phyloP scores from a whole-genome alignment of 2,888 invertebrate genomes.

The Didymodactylos carnosus region DNA sequence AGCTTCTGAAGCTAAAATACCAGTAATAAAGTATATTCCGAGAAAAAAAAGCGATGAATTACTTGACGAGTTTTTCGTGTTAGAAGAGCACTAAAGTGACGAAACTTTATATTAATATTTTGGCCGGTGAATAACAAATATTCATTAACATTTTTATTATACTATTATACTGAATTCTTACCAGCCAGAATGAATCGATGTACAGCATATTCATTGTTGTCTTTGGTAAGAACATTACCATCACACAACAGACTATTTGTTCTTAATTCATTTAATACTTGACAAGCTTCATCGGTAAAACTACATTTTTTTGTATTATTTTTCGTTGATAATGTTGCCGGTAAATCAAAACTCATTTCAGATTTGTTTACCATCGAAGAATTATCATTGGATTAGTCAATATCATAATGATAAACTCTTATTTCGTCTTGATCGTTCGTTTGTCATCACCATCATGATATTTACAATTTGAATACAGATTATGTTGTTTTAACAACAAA shows the following conservation, averaged over 20 bases:
- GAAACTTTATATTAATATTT: conserved; percentile 48
- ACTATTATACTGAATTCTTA: not conserved
- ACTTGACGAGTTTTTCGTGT: conserved; percentile 52
- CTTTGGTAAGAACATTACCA: not conserved
- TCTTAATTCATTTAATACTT: conserved; percentile 3
- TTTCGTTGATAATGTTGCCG: too few species aligned
- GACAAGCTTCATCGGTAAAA: not conserved
- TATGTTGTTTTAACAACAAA: too few species aligned
- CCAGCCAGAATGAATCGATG: conserved; percentile 5
- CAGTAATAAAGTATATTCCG: too few species aligned
- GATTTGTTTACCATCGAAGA: too few species aligned
- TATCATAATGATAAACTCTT: too few species aligned
- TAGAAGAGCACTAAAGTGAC: conserved; percentile 69
- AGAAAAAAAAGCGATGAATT: conserved; percentile 44
- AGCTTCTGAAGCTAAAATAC: too few species aligned
- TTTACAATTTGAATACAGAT: too few species aligned
- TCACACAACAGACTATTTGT: conserved; percentile 1
- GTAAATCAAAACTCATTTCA: too few species aligned
- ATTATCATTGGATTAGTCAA: too few species aligned
- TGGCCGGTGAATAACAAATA: not conserved
- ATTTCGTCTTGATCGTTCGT: too few species aligned
- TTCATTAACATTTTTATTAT: not conserved
- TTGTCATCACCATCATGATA: too few species aligned
- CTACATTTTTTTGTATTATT: too few species aligned
- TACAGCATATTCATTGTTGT: not conserved